A percentile compares a stretch with the other conserved stretches of the same genome.
Conservation (phyloP, 2,797 vertebrate genomes). For the Cheirogaleus major region DNA sequence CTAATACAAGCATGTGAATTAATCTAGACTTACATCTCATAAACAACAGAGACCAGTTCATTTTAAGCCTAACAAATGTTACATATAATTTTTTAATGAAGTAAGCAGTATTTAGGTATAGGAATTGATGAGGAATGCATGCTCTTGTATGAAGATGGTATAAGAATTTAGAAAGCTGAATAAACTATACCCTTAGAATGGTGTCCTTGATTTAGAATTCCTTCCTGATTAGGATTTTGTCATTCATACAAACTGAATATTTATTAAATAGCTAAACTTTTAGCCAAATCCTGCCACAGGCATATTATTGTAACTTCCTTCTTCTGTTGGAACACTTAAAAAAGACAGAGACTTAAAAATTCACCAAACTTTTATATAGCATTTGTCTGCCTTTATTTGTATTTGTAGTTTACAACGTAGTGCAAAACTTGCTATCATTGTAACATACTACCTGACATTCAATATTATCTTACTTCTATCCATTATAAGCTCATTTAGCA, state of each 20-base stretch:
- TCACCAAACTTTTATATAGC: background rate
- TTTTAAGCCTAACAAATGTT: background rate
- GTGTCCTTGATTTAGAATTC: background rate
- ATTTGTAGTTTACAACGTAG: background rate
- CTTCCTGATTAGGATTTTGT: background rate
- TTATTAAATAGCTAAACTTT: background rate
- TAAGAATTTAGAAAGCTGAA: background rate
- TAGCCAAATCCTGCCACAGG: background rate
- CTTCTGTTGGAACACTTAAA: background rate
- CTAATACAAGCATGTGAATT: background rate
- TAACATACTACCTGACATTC: background rate
- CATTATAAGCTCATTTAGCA: background rate
- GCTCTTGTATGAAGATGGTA: background rate
- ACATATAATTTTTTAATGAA: background rate
- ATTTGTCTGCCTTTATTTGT: background rate
- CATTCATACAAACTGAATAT: background rate
- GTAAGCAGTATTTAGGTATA: background rate
- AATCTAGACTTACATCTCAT: background rate
- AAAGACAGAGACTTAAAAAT: background rate
- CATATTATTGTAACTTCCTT: background rate
- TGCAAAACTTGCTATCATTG: background rate
- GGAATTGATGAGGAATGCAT: background rate
- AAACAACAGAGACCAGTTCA: background rate
- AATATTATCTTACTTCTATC: background rate
- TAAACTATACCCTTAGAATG: background rate